Conservation (phyloP, 2,888 invertebrate species). For the Campoletis raptor region DNA sequence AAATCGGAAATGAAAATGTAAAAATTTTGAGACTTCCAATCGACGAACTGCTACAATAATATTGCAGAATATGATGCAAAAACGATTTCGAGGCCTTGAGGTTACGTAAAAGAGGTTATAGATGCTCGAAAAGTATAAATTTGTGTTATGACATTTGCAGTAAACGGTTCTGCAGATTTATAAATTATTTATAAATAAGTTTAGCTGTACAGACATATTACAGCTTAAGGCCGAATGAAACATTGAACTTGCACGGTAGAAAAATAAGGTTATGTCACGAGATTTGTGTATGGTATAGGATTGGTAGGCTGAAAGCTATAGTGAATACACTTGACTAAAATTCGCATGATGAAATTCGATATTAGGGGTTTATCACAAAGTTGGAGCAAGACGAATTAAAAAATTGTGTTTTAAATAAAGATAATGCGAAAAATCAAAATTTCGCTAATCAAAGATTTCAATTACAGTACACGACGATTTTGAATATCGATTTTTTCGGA, state of each 20-base stretch:
- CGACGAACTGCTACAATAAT: conserved; percentile 11
- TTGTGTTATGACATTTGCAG: not conserved
- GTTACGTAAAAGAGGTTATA: conserved; percentile 66
- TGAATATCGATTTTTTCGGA: not conserved
- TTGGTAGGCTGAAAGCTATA: not conserved
- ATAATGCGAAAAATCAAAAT: not conserved
- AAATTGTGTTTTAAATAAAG: not conserved
- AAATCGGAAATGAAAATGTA: not conserved
- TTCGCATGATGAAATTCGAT: too few relatives aligned
- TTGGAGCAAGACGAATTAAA: not conserved
- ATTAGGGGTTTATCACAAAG: not conserved
- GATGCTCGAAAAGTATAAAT: conserved; percentile 16
- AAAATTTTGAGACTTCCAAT: not conserved
- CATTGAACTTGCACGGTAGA: not conserved
- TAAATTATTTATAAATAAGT: not conserved
- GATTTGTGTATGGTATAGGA: conserved; percentile 19
- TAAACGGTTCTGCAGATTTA: not conserved
- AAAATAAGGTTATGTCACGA: conserved; percentile 24
- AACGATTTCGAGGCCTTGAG: conserved; percentile 48
- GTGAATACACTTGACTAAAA: not conserved
- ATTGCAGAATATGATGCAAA: conserved; percentile 42
- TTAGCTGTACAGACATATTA: not conserved
- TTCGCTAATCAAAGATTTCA: not conserved
- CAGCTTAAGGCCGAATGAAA: not conserved
- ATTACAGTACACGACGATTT: not conserved